Percentiles rank a stretch among this genome's conserved stretches.
Conservation (phyloP, 2,888 invertebrate genomes). For the Antheraea yamamai region DNA sequence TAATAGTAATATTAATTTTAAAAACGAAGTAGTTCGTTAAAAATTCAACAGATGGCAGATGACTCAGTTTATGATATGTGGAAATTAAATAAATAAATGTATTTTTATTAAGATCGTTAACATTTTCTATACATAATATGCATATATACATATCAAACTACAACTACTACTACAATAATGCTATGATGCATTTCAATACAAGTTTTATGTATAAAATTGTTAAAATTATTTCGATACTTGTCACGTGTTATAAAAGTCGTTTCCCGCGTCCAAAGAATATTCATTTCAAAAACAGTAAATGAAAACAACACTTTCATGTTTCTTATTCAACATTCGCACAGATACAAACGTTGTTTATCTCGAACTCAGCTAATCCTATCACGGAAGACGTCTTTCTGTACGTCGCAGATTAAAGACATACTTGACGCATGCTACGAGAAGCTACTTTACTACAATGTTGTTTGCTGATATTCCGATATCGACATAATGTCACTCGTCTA, state of each 20-base stretch:
- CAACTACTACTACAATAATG: too few relatives aligned
- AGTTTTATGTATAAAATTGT: too few relatives aligned
- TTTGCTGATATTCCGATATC: neutral
- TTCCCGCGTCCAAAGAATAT: neutral
- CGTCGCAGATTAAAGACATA: neutral
- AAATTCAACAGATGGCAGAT: too few relatives aligned
- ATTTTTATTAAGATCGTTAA: too few relatives aligned
- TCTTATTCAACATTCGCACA: neutral
- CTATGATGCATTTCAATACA: too few relatives aligned
- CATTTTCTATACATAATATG: too few relatives aligned
- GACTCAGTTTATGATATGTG: too few relatives aligned
- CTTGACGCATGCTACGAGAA: neutral
- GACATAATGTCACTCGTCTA: too few relatives aligned
- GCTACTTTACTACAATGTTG: neutral
- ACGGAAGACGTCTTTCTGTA: constrained; percentile 5
- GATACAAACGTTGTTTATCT: constrained; percentile 10
- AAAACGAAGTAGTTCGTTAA: too few relatives aligned
- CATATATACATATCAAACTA: too few relatives aligned
- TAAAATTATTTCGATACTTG: neutral
- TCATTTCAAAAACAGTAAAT: neutral
- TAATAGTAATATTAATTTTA: too few relatives aligned
- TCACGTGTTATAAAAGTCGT: neutral
- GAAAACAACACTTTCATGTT: neutral
- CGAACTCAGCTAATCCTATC: constrained; percentile 4
- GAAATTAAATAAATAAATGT: too few relatives aligned